Evolutionary conservation across 1,140 invertebrate species (phyloP), one percentile per base, ranked within the genome.

Genomic region (Brachionus paranguensis): DNA sequence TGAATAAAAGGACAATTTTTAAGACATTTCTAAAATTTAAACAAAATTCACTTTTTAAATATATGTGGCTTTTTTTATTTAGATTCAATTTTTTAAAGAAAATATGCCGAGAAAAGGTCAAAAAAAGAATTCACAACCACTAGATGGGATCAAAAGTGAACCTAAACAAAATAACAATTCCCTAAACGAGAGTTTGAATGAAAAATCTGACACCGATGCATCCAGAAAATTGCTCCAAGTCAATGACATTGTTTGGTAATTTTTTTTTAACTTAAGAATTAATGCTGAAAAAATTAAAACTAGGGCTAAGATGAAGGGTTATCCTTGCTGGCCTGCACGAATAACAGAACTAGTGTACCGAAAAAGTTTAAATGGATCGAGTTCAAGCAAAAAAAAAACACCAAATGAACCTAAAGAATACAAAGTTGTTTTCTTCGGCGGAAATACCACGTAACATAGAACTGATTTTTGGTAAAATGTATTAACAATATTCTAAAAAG

Each of bases 191-290:
- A 43, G 33, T 74, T 11, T 74, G 45, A 74, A 45, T 74, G 33
- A 74, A 10, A 45, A 45, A 17, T 43, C 33, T 45, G 20, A 76
- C 50, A 76, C 6, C 7, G 17, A 45, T 14, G 43, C 2, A 50
- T 29, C 43, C 8, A 76, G 50, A 5, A 50, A 11, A 47, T 20
- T 27, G n/a, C 47, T 50, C 11, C 14, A 50, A 53, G 43, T 27
- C 2, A 50, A 76, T 37, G 72, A 76, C 14, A 76, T 76, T 27
- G 27, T 76, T 76, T 76, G 72, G 68, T 72, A 72, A 72, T 8
- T 43, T 43, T 17, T 20, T 45, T 41, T n/a, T n/a, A 3, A 6
- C 6, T 37, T 37, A 17, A 70, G 6, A 29, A 12, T 72, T 11
- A 68, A 14, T 29, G 33, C 43, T 72, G 3, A 43, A 8, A 43